A percentile compares a stretch with the other conserved stretches of the same genome.
phyloP scores from a whole-genome alignment of 2,888 invertebrate genomes.

The Acrobasis repandana region DNA sequence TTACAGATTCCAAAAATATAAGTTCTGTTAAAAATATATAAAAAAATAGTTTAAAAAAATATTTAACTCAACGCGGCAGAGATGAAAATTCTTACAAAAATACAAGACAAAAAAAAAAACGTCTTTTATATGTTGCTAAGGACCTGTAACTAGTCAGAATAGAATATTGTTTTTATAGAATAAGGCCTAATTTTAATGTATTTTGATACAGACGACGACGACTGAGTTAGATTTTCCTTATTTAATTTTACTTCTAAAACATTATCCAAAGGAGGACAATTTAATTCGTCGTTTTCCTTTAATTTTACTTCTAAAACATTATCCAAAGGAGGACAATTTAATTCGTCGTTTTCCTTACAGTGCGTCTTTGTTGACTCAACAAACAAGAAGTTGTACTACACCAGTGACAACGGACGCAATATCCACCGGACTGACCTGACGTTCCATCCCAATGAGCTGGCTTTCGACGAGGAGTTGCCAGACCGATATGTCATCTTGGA shows the following conservation, averaged over 20 bases:
- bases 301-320: background rate
- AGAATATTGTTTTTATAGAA: too few relatives aligned
- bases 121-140: too few relatives aligned
- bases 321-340: background rate
- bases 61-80: too few relatives aligned
- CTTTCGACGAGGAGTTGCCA: constrained; percentile 88
- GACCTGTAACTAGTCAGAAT: too few relatives aligned
- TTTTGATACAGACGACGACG: background rate
- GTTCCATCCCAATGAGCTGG: constrained; percentile 91
- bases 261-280: too few relatives aligned
- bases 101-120: too few relatives aligned
- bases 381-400: constrained; percentile 89
- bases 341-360: constrained; percentile 71
- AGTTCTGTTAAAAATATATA: too few relatives aligned
- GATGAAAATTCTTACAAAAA: too few relatives aligned
- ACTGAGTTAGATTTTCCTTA: background rate
- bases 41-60: too few relatives aligned
- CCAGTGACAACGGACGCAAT: constrained; percentile 87
- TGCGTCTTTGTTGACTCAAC: constrained; percentile 92
- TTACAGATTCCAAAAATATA: too few relatives aligned
- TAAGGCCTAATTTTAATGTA: too few relatives aligned
- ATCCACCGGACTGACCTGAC: constrained; percentile 84
- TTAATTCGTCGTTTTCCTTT: too few relatives aligned
- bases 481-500: constrained; percentile 89
- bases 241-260: background rate